Evolutionary conservation across 2,888 invertebrate genomes (phyloP).

Genomic region (Synanthedon vespiformis): DNA sequence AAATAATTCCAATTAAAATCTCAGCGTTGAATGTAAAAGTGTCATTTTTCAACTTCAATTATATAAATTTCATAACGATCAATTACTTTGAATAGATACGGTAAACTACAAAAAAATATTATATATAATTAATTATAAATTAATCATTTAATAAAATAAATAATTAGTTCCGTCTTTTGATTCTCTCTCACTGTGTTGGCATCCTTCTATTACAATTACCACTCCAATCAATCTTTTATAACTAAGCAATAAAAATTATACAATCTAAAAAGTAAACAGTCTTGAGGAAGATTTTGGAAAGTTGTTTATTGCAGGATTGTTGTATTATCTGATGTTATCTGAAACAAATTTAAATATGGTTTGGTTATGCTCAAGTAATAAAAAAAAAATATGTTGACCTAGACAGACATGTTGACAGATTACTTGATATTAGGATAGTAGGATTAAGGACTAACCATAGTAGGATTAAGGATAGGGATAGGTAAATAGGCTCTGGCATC

Average conservation of each 20-base stretch:
- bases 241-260: constrained; percentile 36
- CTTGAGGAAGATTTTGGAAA: constrained; percentile 67
- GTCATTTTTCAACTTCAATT: constrained; percentile 7
- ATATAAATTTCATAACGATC: constrained; percentile 6
- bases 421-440: too few species aligned
- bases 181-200: constrained; percentile 63
- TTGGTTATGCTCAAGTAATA: too few species aligned
- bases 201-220: constrained; percentile 32
- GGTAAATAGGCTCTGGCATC: too few species aligned
- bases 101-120: constrained; percentile 24
- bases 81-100: constrained; percentile 11
- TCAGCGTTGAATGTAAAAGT: constrained; percentile 6
- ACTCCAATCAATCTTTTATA: constrained; percentile 26
- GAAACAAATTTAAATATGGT: constrained; percentile 30
- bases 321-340: constrained; percentile 48
- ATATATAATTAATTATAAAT: constrained; percentile 37
- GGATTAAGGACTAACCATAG: too few species aligned
- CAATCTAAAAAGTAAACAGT: constrained; percentile 49
- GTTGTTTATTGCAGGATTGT: constrained; percentile 38
- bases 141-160: constrained; percentile 45
- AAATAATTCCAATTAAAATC: constrained; percentile 11
- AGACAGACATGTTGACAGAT: too few species aligned
- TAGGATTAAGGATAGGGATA: too few species aligned
- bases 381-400: constrained; percentile 8
- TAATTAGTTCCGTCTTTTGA: constrained; percentile 63